phyloP scores from a whole-genome alignment of 2,797 vertebrate species.

The Schizothorax lantsangensis region DNA sequence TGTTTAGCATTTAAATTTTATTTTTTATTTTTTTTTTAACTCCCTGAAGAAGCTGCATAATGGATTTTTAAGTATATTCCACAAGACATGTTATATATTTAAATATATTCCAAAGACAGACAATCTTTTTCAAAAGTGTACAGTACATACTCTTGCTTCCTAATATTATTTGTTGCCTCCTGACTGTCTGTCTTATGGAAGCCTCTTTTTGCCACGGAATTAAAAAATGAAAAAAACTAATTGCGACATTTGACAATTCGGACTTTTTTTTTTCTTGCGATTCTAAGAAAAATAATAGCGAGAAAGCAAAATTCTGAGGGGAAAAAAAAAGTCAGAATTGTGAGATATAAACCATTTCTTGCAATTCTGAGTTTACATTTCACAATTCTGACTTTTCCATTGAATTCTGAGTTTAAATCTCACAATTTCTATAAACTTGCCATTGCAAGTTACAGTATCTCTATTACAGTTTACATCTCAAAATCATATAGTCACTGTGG shows the following conservation, averaged over 20 bases:
- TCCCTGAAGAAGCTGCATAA: neutral
- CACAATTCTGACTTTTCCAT: neutral
- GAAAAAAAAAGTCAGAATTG: too few relatives aligned
- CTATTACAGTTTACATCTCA: neutral
- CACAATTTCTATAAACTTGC: too few relatives aligned
- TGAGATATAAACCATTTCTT: too few relatives aligned
- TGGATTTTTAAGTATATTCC: conserved; percentile 18
- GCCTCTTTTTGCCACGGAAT: neutral
- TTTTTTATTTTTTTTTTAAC: conserved; percentile 1
- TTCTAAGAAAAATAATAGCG: too few relatives aligned
- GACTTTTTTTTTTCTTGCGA: neutral
- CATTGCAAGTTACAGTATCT: neutral
- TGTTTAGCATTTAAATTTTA: neutral
- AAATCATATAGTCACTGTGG: too few relatives aligned
- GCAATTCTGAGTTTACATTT: neutral
- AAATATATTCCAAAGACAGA: neutral
- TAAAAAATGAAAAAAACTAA: neutral
- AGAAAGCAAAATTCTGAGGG: neutral
- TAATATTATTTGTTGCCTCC: neutral
- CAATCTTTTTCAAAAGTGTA: too few relatives aligned
- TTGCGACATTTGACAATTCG: neutral
- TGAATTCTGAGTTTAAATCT: neutral
- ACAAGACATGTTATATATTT: neutral
- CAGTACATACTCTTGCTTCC: neutral
- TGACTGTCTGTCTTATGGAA: neutral